Evolutionary conservation across 1,140 invertebrate genomes (phyloP).

Genomic region (Nasonia giraulti): DNA sequence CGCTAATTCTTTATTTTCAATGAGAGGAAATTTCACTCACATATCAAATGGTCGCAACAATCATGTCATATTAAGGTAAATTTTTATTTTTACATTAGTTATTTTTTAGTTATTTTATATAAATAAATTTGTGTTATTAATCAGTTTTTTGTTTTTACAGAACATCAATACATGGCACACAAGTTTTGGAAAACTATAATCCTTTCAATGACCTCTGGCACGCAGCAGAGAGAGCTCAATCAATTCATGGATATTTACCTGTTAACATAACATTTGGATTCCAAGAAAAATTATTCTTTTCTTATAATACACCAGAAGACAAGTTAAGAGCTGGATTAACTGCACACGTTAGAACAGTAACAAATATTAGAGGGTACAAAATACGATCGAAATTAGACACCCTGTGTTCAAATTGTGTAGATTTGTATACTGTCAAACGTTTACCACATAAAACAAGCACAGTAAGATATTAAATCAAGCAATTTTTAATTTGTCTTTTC

Average conservation of each 20-base stretch:
- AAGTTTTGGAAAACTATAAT: constrained; percentile 76
- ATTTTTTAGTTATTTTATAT: background rate
- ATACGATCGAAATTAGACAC: constrained; percentile 60
- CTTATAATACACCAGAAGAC: constrained; percentile 67
- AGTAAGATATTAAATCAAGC: constrained; percentile 56
- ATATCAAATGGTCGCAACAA: constrained; percentile 72
- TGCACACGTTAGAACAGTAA: constrained; percentile 66
- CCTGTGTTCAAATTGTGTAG: constrained; percentile 64
- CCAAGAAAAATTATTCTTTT: constrained; percentile 66
- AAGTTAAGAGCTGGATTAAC: constrained; percentile 66
- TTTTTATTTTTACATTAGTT: background rate
- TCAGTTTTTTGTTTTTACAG: constrained; percentile 61
- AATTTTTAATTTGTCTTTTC: constrained; percentile 41
- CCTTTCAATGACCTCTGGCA: constrained; percentile 77
- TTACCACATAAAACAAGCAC: constrained; percentile 55
- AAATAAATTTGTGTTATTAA: constrained; percentile 9
- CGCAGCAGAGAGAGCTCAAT: constrained; percentile 76
- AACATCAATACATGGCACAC: constrained; percentile 76
- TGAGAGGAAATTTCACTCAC: constrained; percentile 76
- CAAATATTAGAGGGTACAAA: constrained; percentile 64
- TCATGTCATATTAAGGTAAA: constrained; percentile 76
- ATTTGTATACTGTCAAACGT: constrained; percentile 64
- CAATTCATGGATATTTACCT: constrained; percentile 77
- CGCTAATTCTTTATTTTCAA: constrained; percentile 74
- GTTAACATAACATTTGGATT: constrained; percentile 72